Conservation (phyloP, 1,140 invertebrate genomes). For the Forficula auricularia region DNA sequence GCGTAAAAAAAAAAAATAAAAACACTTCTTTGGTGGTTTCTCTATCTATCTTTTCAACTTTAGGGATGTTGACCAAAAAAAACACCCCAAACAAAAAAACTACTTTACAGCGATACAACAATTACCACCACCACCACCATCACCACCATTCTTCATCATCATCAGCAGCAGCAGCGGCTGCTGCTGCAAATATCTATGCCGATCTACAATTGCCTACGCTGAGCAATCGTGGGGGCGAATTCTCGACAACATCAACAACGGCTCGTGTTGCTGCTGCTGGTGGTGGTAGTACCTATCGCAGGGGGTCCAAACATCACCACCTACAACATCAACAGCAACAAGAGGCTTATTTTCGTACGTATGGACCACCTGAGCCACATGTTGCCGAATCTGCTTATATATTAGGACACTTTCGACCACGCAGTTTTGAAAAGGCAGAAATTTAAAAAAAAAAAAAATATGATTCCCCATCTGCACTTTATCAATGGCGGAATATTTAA, state of each 20-base stretch:
- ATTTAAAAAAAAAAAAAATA: conserved; percentile 7
- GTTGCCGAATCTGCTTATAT: background rate
- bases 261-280: background rate
- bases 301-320: background rate
- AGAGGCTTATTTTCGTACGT: background rate
- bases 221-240: conserved; percentile 6
- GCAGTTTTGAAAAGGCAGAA: conserved; percentile 10
- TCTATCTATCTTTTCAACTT: too few species aligned
- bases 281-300: background rate
- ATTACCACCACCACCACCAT: too few species aligned
- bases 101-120: too few species aligned
- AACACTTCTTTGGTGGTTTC: too few species aligned
- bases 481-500: too few species aligned
- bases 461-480: too few species aligned
- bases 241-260: conserved; percentile 5
- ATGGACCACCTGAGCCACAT: too few species aligned
- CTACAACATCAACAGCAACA: conserved; percentile 1
- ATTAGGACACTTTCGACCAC: conserved; percentile 5
- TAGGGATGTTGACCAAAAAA: too few species aligned
- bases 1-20: too few species aligned
- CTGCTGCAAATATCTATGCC: conserved; percentile 7
- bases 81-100: too few species aligned
- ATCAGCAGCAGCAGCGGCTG: too few species aligned
- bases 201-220: conserved; percentile 9
- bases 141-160: too few species aligned